These are phyloP conservation scores for Armadillidium nasatum DNA, from an alignment of 1,140 invertebrate species.

Conservation along the genomic window DNA sequence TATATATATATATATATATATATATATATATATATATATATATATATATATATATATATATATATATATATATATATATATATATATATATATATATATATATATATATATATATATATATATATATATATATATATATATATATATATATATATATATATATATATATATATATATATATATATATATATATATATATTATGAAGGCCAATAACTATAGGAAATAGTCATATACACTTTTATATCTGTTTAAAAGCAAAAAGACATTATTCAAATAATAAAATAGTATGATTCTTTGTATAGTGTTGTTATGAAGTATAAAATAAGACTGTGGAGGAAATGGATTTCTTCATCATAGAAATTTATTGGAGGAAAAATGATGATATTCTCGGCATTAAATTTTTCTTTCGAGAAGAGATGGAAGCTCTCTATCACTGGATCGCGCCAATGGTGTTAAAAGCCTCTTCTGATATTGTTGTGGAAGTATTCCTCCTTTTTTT, in stretches of 20 bases:
- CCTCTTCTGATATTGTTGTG: background rate
- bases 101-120: no score
- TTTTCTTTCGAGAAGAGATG: background rate
- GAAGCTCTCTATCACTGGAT: background rate
- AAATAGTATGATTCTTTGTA: background rate
- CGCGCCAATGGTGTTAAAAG: background rate
- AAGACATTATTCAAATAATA: background rate
- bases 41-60: no score
- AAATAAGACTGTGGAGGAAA: background rate
- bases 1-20: background rate
- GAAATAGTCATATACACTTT: no score
- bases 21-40: no score
- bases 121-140: no score
- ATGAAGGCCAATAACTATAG: no score
- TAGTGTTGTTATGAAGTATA: background rate
- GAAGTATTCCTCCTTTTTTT: background rate
- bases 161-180: no score
- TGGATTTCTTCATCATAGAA: conserved; percentile 1
- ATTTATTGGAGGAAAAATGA: background rate
- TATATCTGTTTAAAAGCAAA: no score
- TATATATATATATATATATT: no score
- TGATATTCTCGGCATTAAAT: background rate
- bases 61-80: no score
- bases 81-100: no score
- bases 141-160: no score